Evolutionary conservation across 2,113 vertebrate species (phyloP), one percentile per base, ranked within the genome.

Genomic region (Lepus europaeus): DNA sequence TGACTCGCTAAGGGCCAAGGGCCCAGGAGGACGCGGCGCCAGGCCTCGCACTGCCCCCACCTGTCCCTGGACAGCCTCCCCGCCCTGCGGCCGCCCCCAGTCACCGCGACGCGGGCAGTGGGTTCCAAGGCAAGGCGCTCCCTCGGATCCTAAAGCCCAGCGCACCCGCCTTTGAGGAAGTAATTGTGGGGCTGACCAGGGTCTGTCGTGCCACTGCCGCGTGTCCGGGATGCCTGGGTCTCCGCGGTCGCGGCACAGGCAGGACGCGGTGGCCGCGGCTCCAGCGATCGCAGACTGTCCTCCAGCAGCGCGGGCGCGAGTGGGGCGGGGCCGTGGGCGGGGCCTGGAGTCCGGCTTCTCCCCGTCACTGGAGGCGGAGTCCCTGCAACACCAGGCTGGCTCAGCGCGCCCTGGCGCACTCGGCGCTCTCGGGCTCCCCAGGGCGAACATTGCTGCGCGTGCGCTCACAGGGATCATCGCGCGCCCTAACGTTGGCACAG

Each of bases 331-430:
- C 45, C 45, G 45, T 45, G 45, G 45, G 45, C 45, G 45, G 45
- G 76, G 81, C n/a, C n/a, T 16, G 27, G 83, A 6, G n/a, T 56
- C 63, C 11, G 6, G 84, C 89, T 91, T 92, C 83, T 0, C 16
- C 63, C 85, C 96, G 95, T 98, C 97, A 98, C 91, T 1, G 49
- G 90, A 87, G 56, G 56, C 14, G 90, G 96, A 96, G 87, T 93
- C 86, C 95, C 90, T 1, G 1, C 61, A 29, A 12, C 9, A 8
- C 0, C 4, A 8, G 91, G 20, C 2, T 1, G 49, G 1, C 27
- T n/a, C 87, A 4, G 17, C 29, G 4, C 11, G 20, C 11, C 22
- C 0, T 0, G 2, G 14, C 39, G 39, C 17, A 0, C 3, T 0
- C 0, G 0, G 8, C 8, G 5, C 0, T 0, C 59, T 79, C 0